A percentile compares a stretch with the other conserved stretches of the same genome.
phyloP scores from a whole-genome alignment of 2,797 vertebrate species.

The Molossus molossus region DNA sequence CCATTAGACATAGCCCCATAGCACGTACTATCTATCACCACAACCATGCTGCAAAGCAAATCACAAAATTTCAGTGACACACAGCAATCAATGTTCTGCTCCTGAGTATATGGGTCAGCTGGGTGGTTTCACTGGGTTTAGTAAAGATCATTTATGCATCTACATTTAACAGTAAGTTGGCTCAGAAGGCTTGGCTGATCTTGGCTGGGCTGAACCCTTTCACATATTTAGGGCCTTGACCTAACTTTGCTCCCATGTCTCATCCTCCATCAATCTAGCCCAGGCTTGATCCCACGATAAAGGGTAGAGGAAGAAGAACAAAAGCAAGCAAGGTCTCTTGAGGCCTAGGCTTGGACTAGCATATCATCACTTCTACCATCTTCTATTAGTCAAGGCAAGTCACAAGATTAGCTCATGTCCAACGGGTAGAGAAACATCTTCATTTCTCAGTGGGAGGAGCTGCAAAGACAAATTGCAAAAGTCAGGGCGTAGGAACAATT shows the following conservation, averaged over 20 bases:
- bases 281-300: background rate
- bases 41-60: background rate
- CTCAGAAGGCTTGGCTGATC: background rate
- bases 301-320: background rate
- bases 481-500: background rate
- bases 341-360: background rate
- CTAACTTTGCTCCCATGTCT: background rate
- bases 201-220: background rate
- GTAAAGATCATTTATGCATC: background rate
- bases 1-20: background rate
- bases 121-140: background rate
- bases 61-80: background rate
- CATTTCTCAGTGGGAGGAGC: background rate
- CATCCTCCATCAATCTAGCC: background rate
- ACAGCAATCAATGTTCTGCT: background rate
- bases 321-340: background rate
- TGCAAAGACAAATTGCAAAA: slow-evolving; percentile 28
- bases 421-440: background rate
- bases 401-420: background rate
- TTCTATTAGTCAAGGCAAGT: background rate
- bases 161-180: background rate
- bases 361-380: background rate
- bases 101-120: background rate
- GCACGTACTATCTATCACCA: background rate
- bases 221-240: background rate